phyloP scores from a whole-genome alignment of 2,888 invertebrate genomes.

The Helleia helle region DNA sequence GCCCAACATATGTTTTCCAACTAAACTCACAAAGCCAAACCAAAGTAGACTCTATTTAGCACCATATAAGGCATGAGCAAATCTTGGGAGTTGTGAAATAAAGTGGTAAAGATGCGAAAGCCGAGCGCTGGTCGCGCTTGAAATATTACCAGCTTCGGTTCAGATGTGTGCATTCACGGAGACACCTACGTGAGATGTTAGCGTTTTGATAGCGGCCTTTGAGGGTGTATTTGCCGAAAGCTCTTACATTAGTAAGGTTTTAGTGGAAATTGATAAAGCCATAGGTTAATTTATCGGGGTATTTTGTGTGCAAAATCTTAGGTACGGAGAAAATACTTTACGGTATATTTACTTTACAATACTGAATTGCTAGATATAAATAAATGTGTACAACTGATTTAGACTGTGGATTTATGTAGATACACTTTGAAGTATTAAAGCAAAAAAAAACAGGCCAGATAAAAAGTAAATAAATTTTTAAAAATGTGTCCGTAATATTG shows the following conservation, averaged over 20 bases:
- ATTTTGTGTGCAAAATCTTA: too few relatives aligned
- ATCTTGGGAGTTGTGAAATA: constrained; percentile 13
- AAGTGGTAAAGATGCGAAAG: constrained; percentile 45
- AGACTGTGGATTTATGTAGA: too few relatives aligned
- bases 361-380: too few relatives aligned
- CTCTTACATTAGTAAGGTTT: constrained; percentile 19
- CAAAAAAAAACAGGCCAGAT: too few relatives aligned
- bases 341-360: too few relatives aligned
- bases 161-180: constrained; percentile 60
- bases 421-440: too few relatives aligned
- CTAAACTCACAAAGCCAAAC: constrained; percentile 11
- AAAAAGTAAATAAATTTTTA: too few relatives aligned
- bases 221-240: constrained; percentile 32
- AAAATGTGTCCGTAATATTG: too few relatives aligned
- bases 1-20: constrained; percentile 27
- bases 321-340: too few relatives aligned
- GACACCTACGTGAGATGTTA: constrained; percentile 54
- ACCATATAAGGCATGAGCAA: constrained; percentile 14
- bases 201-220: constrained; percentile 55
- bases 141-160: constrained; percentile 63
- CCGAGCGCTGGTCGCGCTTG: constrained; percentile 54
- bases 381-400: too few relatives aligned
- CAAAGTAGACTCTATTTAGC: constrained; percentile 24
- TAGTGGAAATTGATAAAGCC: constrained; percentile 17
- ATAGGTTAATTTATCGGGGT: constrained; percentile 10